phyloP scores from a whole-genome alignment of 2,113 vertebrate species.

The Anas platyrhynchos region DNA sequence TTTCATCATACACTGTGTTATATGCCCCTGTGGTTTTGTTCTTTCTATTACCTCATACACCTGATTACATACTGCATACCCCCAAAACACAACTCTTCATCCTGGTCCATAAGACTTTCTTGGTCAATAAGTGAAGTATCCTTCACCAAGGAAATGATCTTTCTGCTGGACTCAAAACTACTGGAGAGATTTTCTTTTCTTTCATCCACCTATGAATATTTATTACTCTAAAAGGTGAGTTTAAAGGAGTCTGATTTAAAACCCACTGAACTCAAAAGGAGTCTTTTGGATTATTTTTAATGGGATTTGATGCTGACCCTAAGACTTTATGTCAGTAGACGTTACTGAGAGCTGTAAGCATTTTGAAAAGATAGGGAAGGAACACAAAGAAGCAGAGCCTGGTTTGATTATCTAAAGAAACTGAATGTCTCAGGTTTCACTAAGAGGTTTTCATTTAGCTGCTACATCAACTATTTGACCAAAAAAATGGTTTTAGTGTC shows the following conservation, averaged over 20 bases:
- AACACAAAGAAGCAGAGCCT: not conserved
- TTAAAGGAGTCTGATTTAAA: conserved; percentile 32
- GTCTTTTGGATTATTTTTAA: conserved; percentile 36
- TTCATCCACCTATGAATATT: conserved; percentile 34
- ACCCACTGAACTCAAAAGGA: not conserved
- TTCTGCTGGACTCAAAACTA: not conserved
- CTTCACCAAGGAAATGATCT: not conserved
- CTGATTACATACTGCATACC: not conserved
- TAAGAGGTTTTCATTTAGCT: conserved; percentile 41
- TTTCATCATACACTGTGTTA: not conserved
- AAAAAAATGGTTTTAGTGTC: not conserved
- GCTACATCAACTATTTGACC: not conserved
- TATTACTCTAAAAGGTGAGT: conserved; percentile 3
- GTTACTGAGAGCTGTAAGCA: not conserved
- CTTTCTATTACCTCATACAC: not conserved
- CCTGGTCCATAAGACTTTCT: not conserved
- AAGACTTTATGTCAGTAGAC: not conserved
- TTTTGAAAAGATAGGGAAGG: not conserved
- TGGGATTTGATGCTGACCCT: conserved; percentile 36
- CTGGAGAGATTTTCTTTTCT: conserved; percentile 8
- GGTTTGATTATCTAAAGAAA: not conserved
- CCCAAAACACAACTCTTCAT: not conserved
- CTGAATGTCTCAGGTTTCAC: not conserved
- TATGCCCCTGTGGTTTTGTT: not conserved
- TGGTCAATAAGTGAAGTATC: not conserved